Percentiles rank a stretch among this genome's conserved stretches.
Conservation (phyloP, 2,888 invertebrate genomes). For the Drosophila putrida region DNA sequence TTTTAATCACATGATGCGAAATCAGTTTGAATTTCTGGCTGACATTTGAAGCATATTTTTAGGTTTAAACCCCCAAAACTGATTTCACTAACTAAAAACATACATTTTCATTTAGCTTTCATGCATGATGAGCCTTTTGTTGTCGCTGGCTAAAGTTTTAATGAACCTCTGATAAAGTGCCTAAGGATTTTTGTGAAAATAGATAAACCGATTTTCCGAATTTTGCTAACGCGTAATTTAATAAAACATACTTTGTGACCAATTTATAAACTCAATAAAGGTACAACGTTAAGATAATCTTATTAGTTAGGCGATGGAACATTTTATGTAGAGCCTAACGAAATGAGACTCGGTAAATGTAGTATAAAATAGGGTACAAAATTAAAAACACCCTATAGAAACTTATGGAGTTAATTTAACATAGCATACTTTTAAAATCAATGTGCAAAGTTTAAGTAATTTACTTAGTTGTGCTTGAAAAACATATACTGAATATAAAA, state of each 20-base stretch:
- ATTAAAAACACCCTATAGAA: too few species aligned
- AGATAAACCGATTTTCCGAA: background rate
- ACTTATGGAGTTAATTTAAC: too few species aligned
- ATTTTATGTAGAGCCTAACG: too few species aligned
- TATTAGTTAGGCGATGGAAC: too few species aligned
- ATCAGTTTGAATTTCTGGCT: conserved; percentile 21
- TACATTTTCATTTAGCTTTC: conserved; percentile 7
- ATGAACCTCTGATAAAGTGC: background rate
- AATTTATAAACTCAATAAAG: background rate
- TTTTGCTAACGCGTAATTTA: background rate
- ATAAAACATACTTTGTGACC: background rate
- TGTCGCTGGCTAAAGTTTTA: conserved; percentile 11
- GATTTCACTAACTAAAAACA: background rate
- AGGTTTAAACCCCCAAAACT: background rate
- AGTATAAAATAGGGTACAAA: too few species aligned
- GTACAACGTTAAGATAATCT: background rate
- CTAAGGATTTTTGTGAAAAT: background rate
- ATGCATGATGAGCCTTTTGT: conserved; percentile 1
- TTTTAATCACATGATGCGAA: conserved; percentile 3
- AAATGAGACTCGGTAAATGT: too few species aligned
- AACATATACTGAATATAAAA: too few species aligned
- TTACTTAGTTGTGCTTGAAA: too few species aligned
- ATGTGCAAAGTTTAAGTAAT: too few species aligned
- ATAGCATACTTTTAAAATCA: too few species aligned
- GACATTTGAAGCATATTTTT: background rate